These are phyloP conservation scores for Cactoblastis cactorum DNA, from an alignment of 2,888 invertebrate species.

Conservation along the genomic window DNA sequence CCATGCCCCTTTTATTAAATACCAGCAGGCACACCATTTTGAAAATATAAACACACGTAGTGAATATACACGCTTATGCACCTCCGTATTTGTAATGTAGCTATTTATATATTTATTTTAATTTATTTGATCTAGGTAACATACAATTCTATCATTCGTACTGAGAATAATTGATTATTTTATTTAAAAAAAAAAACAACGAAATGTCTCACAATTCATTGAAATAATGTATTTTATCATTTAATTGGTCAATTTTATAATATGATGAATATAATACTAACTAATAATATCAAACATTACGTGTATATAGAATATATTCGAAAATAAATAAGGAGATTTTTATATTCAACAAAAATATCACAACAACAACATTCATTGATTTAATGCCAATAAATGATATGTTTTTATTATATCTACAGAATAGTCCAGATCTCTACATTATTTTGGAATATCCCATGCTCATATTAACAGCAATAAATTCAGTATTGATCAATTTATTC, in stretches of 20 bases:
- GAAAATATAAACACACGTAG: constrained; percentile 22
- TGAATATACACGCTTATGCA: constrained; percentile 33
- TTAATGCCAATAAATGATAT: no score
- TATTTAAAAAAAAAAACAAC: constrained; percentile 10
- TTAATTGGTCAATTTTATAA: background rate
- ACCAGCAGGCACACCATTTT: constrained; percentile 2
- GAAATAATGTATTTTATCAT: background rate
- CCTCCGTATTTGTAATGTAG: constrained; percentile 49
- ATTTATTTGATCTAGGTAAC: constrained; percentile 69
- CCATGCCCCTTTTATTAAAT: background rate
- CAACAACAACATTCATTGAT: no score
- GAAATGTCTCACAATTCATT: background rate
- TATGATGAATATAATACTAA: background rate
- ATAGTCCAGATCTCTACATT: no score
- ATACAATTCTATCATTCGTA: constrained; percentile 26
- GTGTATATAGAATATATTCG: no score
- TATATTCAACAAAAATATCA: no score
- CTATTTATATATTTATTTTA: constrained; percentile 35
- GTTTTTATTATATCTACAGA: no score
- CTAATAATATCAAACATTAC: background rate
- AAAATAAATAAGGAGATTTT: no score
- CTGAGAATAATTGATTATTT: constrained; percentile 13
- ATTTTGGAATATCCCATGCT: no score
- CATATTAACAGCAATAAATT: no score
- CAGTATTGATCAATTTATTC: no score